Conservation (phyloP, 2,888 invertebrate species). For the Stramonita haemastoma region DNA sequence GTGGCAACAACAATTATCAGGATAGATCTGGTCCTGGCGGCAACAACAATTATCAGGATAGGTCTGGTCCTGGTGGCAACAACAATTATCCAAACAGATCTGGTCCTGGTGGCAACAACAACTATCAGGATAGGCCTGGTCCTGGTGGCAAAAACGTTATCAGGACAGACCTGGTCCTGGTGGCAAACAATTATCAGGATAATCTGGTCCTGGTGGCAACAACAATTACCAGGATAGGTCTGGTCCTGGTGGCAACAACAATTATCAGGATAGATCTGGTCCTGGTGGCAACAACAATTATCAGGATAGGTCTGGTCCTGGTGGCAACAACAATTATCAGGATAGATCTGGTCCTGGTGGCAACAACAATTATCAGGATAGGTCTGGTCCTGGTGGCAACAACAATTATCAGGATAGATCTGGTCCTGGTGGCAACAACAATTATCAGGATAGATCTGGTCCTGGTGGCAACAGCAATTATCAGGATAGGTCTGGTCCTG, state of each 20-base stretch:
- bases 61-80: constrained; percentile 4
- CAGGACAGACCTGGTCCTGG: neutral
- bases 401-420: too few relatives aligned
- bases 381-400: neutral
- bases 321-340: neutral
- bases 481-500: neutral
- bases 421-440: too few relatives aligned
- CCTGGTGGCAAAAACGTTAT: neutral
- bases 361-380: neutral
- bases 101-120: neutral
- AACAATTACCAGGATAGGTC: neutral
- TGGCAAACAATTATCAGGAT: neutral
- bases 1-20: neutral
- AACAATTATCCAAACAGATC: neutral
- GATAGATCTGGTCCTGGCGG: neutral
- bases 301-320: neutral
- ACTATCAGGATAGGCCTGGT: neutral
- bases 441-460: too few relatives aligned
- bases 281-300: neutral
- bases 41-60: neutral
- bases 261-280: neutral
- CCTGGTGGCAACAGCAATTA: constrained; percentile 11
- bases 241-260: constrained; percentile 14
- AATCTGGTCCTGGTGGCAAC: constrained; percentile 18
- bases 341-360: neutral